phyloP scores from a whole-genome alignment of 2,113 vertebrate genomes.

The Carollia perspicillata region DNA sequence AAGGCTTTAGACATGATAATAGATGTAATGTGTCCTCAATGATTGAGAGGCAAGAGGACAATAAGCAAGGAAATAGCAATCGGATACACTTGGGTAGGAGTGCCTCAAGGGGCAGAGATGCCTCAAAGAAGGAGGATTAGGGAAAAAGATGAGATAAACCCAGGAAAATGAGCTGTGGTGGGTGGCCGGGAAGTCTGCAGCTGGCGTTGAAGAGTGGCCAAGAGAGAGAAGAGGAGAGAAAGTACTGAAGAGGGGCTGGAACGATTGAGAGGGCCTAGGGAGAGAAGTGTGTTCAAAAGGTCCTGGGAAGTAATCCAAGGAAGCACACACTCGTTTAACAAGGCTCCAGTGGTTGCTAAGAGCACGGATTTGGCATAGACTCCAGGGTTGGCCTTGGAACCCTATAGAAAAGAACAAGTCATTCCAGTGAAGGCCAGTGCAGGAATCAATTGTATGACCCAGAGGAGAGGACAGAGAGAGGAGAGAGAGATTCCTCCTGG shows the following conservation, averaged over 20 bases:
- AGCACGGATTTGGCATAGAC: constrained; percentile 45
- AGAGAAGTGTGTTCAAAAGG: constrained; percentile 57
- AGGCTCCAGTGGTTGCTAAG: constrained; percentile 65
- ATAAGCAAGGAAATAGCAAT: not conserved
- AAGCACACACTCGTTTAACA: constrained; percentile 37
- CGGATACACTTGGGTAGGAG: not conserved
- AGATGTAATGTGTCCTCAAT: not conserved
- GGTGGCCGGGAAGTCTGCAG: constrained; percentile 59
- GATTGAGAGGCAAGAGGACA: not conserved
- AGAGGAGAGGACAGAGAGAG: not conserved
- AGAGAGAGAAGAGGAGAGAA: constrained; percentile 18
- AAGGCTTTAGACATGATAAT: not conserved
- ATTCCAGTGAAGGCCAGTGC: constrained; percentile 25
- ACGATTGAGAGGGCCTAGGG: not conserved
- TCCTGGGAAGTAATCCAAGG: constrained; percentile 68
- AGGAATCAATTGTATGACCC: constrained; percentile 35
- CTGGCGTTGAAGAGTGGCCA: constrained; percentile 42
- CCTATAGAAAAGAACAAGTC: constrained; percentile 62
- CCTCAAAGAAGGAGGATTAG: not conserved
- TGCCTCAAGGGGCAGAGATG: not conserved
- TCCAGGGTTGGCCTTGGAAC: constrained; percentile 36
- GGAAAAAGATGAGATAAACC: not conserved
- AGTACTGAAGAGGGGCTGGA: constrained; percentile 37
- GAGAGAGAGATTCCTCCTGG: not conserved
- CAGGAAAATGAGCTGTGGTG: not conserved